These are phyloP conservation scores for Clytia hemisphaerica DNA, from an alignment of 30 jellyfish, hydroid and myxozoan genomes.

Conservation along the genomic window DNA sequence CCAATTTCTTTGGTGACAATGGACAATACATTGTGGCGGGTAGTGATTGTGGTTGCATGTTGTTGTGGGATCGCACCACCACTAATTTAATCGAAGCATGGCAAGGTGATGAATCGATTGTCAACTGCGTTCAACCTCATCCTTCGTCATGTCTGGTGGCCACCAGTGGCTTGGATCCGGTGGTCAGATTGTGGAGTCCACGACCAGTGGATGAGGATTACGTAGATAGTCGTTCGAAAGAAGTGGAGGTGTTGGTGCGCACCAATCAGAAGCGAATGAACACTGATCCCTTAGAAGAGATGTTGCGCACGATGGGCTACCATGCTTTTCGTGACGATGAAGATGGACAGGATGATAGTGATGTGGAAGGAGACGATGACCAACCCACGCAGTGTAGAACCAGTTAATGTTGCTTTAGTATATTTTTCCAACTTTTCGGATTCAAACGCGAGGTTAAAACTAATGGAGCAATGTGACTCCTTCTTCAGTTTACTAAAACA, in stretches of 20 bases:
- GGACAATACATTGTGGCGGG: conserved; percentile 92
- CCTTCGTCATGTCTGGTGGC: conserved; percentile 85
- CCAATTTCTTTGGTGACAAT: conserved; percentile 72
- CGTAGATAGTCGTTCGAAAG: conserved; percentile 52
- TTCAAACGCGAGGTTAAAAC: too few relatives aligned
- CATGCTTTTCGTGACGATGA: conserved; percentile 35
- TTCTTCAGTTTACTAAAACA: too few relatives aligned
- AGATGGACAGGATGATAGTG: conserved; percentile 51
- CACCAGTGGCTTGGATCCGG: conserved; percentile 96
- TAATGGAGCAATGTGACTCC: too few relatives aligned
- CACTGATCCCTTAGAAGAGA: conserved; percentile 93
- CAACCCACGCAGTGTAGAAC: conserved; percentile 75
- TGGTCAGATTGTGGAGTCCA: conserved; percentile 94
- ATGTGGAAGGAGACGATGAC: conserved; percentile 49
- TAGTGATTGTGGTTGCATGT: conserved; percentile 97
- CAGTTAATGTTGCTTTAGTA: too few relatives aligned
- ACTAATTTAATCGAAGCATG: conserved; percentile 84
- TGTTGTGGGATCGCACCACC: conserved; percentile 88
- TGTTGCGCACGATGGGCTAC: conserved; percentile 98
- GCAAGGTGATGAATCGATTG: conserved; percentile 98
- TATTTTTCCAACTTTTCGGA: too few relatives aligned
- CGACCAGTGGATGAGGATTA: conserved; percentile 33
- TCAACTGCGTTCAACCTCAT: conserved; percentile 92
- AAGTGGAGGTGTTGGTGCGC: conserved; percentile 71
- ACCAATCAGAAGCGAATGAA: conserved; percentile 93